Evolutionary conservation across 2,797 vertebrate species (phyloP).

Genomic region (Selene dorsalis): DNA sequence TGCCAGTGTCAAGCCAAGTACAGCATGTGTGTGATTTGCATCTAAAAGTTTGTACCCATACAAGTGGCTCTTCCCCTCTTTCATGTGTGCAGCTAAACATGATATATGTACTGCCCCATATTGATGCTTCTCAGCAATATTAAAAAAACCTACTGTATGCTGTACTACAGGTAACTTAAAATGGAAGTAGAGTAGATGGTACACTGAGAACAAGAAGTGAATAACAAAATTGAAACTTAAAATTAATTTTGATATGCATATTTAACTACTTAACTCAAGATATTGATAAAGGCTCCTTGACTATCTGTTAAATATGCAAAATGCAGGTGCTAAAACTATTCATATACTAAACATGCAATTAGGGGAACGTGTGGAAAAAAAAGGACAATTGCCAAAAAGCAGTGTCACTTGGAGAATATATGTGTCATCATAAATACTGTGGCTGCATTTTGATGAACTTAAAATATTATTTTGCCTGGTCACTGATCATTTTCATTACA

Average conservation of each 20-base stretch:
- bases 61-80: background rate
- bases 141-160: background rate
- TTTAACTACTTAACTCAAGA: conserved; percentile 2
- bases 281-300: background rate
- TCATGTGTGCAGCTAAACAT: background rate
- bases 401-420: background rate
- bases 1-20: too few species aligned
- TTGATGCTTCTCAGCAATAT: conserved; percentile 10
- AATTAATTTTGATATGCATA: conserved; percentile 7
- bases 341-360: conserved; percentile 11
- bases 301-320: conserved; percentile 19
- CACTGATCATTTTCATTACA: conserved; percentile 62
- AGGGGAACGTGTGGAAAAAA: background rate
- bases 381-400: background rate
- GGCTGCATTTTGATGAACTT: conserved; percentile 30
- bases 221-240: conserved; percentile 6
- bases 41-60: background rate
- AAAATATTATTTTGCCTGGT: conserved; percentile 44
- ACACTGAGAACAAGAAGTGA: background rate
- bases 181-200: conserved; percentile 2
- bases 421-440: conserved; percentile 24
- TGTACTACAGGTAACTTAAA: background rate
- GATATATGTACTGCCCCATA: background rate
- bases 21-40: background rate
- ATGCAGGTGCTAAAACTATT: conserved; percentile 6